Evolutionary conservation across 2,113 vertebrate species (phyloP).

Genomic region (Toxotes jaculatrix): DNA sequence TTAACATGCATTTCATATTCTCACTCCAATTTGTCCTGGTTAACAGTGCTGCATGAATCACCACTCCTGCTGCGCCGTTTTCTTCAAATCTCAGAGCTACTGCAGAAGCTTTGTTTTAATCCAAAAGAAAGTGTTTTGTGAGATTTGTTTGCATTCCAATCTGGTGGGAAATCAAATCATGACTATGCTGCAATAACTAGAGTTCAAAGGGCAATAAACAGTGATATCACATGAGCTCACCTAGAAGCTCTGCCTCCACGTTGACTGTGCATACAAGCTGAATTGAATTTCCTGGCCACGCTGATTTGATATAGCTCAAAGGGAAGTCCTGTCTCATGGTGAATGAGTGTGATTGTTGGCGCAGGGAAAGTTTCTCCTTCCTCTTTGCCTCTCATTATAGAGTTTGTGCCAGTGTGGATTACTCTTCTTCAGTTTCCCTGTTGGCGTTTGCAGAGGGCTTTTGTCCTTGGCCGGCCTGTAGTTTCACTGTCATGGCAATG

Average conservation of each 20-base stretch:
- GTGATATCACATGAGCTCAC: conserved; percentile 1
- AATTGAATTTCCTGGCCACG: conserved; percentile 66
- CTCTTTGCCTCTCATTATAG: conserved; percentile 14
- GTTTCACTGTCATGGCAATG: conserved; percentile 28
- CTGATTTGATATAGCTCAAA: conserved; percentile 51
- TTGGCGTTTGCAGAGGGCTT: conserved; percentile 2
- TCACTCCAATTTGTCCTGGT: not conserved
- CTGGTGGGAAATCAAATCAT: not conserved
- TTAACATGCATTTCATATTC: not conserved
- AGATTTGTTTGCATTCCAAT: no score
- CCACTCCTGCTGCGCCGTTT: not conserved
- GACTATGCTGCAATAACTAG: not conserved
- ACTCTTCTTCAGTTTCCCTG: conserved; percentile 1
- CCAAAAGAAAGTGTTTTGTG: not conserved
- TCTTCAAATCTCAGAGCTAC: not conserved
- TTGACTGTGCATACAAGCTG: conserved; percentile 24
- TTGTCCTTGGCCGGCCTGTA: not conserved
- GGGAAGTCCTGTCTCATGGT: conserved; percentile 10
- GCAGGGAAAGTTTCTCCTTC: conserved; percentile 25
- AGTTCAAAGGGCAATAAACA: not conserved
- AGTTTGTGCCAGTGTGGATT: conserved; percentile 43
- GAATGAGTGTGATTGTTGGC: conserved; percentile 39
- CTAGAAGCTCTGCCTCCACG: not conserved
- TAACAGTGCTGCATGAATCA: not conserved
- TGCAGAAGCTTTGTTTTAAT: not conserved